Conservation (phyloP, 2,888 invertebrate species). For the Thalpophila matura region DNA sequence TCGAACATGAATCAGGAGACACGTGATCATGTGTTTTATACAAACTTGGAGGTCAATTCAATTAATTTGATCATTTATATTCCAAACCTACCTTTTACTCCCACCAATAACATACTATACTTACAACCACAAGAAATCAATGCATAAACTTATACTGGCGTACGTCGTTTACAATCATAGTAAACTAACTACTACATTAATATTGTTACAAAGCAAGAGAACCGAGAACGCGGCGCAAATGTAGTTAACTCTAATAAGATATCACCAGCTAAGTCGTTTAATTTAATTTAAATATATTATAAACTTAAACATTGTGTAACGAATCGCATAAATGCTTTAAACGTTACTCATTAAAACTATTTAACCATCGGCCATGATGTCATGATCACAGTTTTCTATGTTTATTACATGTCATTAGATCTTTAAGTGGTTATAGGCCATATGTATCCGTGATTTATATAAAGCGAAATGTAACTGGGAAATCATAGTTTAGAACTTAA, state of each 20-base stretch:
- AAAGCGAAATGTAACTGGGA: not conserved
- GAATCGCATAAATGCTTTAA: slow-evolving; percentile 5
- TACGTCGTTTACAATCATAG: not conserved
- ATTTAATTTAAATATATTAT: slow-evolving; percentile 44
- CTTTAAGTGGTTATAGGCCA: not conserved
- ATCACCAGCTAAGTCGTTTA: slow-evolving; percentile 20
- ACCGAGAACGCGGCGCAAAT: not conserved
- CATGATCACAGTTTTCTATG: slow-evolving; percentile 14
- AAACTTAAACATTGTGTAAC: not conserved
- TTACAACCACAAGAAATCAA: not conserved
- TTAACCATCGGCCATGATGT: slow-evolving; percentile 24
- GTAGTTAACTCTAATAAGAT: slow-evolving; percentile 33
- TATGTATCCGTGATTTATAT: slow-evolving; percentile 15
- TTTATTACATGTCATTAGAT: slow-evolving; percentile 8
- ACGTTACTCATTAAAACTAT: slow-evolving; percentile 25
- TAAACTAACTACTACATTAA: slow-evolving; percentile 6
- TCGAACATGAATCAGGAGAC: not conserved
- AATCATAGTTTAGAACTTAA: slow-evolving; percentile 14
- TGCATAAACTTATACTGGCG: not conserved
- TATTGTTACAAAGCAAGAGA: not conserved
- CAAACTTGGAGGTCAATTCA: too few species aligned
- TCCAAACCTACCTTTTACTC: too few species aligned
- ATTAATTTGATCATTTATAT: too few species aligned
- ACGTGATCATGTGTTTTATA: slow-evolving; percentile 7
- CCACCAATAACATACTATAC: not conserved